These are phyloP conservation scores for Fratercula arctica DNA, from an alignment of 2,797 vertebrate genomes.

Conservation along the genomic window DNA sequence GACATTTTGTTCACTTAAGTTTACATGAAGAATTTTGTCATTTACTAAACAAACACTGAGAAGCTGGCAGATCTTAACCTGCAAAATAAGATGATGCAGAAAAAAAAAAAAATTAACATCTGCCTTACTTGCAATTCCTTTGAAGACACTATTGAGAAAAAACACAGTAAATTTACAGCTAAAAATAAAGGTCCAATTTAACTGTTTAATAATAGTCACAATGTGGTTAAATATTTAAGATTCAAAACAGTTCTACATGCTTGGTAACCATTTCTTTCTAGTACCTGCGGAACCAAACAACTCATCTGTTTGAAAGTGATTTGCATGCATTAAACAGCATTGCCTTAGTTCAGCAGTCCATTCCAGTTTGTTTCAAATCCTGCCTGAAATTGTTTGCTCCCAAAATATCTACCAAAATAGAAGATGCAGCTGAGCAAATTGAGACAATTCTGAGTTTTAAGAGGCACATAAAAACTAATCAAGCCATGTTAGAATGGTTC, in stretches of 20 bases:
- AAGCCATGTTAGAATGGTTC: background rate
- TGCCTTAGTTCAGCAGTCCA: background rate
- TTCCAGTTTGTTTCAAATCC: constrained; percentile 2
- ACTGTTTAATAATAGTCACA: background rate
- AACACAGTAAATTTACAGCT: background rate
- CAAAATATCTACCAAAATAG: background rate
- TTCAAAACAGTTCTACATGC: background rate
- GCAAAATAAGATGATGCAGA: background rate
- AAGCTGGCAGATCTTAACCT: background rate
- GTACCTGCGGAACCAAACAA: background rate
- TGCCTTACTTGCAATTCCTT: background rate
- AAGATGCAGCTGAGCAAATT: constrained; percentile 17
- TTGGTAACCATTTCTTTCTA: background rate
- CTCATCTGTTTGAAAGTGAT: background rate
- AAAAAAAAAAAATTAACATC: background rate
- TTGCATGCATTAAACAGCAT: background rate
- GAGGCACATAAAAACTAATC: background rate
- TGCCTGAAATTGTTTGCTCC: constrained; percentile 5
- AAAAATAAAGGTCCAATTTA: background rate
- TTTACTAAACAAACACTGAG: background rate
- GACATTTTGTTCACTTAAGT: background rate
- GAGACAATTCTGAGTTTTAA: background rate
- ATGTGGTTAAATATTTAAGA: background rate
- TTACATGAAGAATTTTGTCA: background rate
- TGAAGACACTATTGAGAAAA: background rate